Evolutionary conservation across 2,113 vertebrate genomes (phyloP), one percentile per base, ranked within the genome.

Genomic region (Sinocyclocheilus anshuiensis): DNA sequence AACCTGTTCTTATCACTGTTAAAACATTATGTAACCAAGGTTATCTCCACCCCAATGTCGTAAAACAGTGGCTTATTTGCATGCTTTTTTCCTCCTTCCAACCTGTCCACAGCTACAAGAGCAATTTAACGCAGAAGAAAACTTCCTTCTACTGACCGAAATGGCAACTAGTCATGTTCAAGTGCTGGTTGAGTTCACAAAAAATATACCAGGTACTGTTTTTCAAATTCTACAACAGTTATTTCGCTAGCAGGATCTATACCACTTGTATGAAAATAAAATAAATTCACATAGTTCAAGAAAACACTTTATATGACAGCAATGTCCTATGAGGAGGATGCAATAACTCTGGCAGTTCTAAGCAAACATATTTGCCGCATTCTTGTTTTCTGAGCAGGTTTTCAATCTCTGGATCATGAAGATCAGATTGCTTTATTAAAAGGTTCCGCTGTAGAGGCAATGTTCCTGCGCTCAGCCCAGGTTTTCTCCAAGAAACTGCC

Each of bases 361-460:
- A 42, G 20, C 57, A 45, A 20, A 82, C 15, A 24, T 82, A 50
- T 42, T 55, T 55, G 53, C 67, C 3, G 53, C 15, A 5, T 69
- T 50, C 10, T 76, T 59, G 10, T 76, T 84, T 1, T 87, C 7
- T 89, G 13, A 12, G 59, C 89, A 99, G 98, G 98, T 15, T 99
- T 99, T 91, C 96, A 98, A 84, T 95, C 94, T 78, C 91, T 99
- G 90, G 97, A 98, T 88, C 97, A 99, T 1, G 98, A 99, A 90
- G 98, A 99, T 92, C 98, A 99, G 95, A 99, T 99, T 67, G 98
- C 98, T 86, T 92, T 99, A 90, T 91, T 99, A 84, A 99, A 99
- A 89, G 98, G 98, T 67, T 99, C 98, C 2, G 98, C 98, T 10
- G 98, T 99, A 67, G 98, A 99, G 92, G 98, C 98, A 81, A 99